Conservation (phyloP, 1,140 invertebrate species). For the Leptinotarsa undecemlineata region DNA sequence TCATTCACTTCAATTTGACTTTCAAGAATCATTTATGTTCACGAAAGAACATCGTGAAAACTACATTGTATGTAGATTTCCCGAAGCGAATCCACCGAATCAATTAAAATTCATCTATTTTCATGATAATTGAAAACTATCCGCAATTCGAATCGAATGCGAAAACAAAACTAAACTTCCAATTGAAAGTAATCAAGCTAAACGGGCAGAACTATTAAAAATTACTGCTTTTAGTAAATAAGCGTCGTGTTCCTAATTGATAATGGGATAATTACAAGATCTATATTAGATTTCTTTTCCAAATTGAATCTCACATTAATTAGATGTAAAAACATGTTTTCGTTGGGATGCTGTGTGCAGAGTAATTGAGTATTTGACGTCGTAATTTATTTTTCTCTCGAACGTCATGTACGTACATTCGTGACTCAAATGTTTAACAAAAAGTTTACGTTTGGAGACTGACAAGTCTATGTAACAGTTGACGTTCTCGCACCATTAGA, state of each 20-base stretch:
- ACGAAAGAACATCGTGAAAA: too few relatives aligned
- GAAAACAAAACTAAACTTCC: neutral
- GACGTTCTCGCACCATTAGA: too few relatives aligned
- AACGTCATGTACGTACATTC: neutral
- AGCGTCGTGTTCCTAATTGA: constrained; percentile 18
- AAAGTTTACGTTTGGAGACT: too few relatives aligned
- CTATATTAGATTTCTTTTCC: constrained; percentile 20
- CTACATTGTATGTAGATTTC: too few relatives aligned
- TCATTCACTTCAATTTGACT: too few relatives aligned
- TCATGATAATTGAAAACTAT: constrained; percentile 4
- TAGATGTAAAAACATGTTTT: constrained; percentile 1
- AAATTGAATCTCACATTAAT: constrained; percentile 13
- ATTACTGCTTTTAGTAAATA: constrained; percentile 18
- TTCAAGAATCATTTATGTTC: too few relatives aligned
- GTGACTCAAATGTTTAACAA: too few relatives aligned
- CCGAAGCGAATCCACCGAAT: too few relatives aligned
- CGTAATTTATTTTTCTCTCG: neutral
- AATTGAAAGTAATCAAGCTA: constrained; percentile 17
- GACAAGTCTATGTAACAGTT: too few relatives aligned
- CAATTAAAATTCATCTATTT: neutral
- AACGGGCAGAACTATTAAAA: constrained; percentile 18
- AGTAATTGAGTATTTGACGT: neutral
- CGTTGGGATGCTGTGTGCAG: constrained; percentile 1
- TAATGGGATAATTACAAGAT: constrained; percentile 24
- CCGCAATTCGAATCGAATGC: constrained; percentile 7